Conservation (phyloP, 2,113 vertebrate genomes). For the Thalassoma bifasciatum region DNA sequence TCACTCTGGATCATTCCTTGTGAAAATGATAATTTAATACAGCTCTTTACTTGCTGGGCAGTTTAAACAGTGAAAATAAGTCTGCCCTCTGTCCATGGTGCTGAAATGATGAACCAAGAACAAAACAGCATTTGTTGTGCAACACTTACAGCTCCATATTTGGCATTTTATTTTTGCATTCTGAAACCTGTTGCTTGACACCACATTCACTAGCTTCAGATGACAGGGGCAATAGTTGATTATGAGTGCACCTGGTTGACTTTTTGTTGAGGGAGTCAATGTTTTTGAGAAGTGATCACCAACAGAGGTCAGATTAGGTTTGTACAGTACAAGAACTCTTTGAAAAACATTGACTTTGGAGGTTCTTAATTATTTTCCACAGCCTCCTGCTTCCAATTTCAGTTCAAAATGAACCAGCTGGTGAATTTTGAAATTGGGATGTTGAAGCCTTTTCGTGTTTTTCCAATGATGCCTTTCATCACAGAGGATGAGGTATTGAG, state of each 20-base stretch:
- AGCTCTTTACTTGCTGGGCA: background rate
- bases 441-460: slow-evolving; percentile 37
- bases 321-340: background rate
- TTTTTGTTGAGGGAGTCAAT: background rate
- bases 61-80: background rate
- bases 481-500: slow-evolving; percentile 25
- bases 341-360: background rate
- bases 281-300: background rate
- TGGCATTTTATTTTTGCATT: too few relatives aligned
- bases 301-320: slow-evolving; percentile 9
- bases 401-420: slow-evolving; percentile 30
- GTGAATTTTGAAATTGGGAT: slow-evolving; percentile 16
- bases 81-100: background rate
- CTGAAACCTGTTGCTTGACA: too few relatives aligned
- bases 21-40: too few relatives aligned
- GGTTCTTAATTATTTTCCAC: slow-evolving; percentile 22
- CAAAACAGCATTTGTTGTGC: too few relatives aligned
- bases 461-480: slow-evolving; percentile 65
- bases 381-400: slow-evolving; percentile 18
- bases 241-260: background rate
- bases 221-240: background rate
- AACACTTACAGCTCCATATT: too few relatives aligned
- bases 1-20: too few relatives aligned
- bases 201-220: background rate
- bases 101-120: background rate